Percentiles rank a stretch among this genome's conserved stretches.
Evolutionary conservation across 2,888 invertebrate species (phyloP).

Genomic region (Pharmacophagus antenor): DNA sequence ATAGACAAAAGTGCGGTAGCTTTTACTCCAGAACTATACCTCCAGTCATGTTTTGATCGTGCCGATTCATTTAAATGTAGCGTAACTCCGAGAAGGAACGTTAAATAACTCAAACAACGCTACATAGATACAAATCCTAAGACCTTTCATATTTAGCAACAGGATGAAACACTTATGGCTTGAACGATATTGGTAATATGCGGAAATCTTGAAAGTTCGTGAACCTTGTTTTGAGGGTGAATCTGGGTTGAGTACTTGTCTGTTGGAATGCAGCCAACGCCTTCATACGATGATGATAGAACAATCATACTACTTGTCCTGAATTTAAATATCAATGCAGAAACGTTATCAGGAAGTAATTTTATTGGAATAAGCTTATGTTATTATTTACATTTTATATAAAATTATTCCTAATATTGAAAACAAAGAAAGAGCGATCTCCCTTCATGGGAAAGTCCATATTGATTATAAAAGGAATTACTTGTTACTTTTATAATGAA

Average conservation of each 20-base stretch:
- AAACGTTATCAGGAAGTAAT: background rate
- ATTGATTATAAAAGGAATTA: conserved; percentile 14
- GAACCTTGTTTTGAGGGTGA: conserved; percentile 66
- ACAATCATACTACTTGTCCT: conserved; percentile 36
- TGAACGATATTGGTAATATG: conserved; percentile 41
- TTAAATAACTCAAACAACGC: conserved; percentile 2
- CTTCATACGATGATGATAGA: conserved; percentile 60
- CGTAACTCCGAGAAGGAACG: background rate
- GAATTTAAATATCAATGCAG: conserved; percentile 15
- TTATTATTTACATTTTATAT: background rate
- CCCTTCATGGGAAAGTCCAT: conserved; percentile 3
- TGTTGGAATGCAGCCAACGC: conserved; percentile 69
- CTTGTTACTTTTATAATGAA: conserved; percentile 8
- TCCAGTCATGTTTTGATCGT: background rate
- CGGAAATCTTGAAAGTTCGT: conserved; percentile 66
- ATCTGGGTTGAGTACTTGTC: conserved; percentile 67
- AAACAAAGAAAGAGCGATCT: background rate
- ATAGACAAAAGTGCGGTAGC: too few species aligned
- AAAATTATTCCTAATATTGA: background rate
- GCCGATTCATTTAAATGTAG: background rate
- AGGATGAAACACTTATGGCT: conserved; percentile 34
- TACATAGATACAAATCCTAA: conserved; percentile 1
- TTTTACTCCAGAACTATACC: too few species aligned
- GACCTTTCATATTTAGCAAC: conserved; percentile 36
- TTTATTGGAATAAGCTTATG: background rate